phyloP scores from a whole-genome alignment of 1,140 invertebrate species.

The Papilio dardanus region DNA sequence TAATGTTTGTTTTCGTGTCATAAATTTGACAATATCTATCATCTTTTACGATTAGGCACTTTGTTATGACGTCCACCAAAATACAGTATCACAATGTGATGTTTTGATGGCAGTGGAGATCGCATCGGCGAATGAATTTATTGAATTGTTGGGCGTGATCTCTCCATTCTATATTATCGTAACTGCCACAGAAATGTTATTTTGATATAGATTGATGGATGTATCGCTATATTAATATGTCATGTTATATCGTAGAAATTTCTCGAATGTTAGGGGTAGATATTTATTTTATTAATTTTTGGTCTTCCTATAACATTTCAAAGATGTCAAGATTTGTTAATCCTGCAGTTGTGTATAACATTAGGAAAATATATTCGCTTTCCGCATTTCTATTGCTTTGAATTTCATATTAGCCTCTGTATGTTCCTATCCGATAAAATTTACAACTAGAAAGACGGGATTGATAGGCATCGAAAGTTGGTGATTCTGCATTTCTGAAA shows the following conservation, averaged over 20 bases:
- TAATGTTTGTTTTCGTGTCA: slow-evolving; percentile 33
- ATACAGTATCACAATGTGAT: slow-evolving; percentile 32
- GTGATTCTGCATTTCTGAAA: background rate
- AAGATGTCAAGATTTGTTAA: background rate
- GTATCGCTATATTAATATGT: slow-evolving; percentile 18
- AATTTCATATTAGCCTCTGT: slow-evolving; percentile 1
- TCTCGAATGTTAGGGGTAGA: background rate
- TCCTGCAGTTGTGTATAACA: background rate
- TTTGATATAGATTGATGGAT: slow-evolving; percentile 37
- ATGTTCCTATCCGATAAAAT: background rate
- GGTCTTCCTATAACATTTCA: background rate
- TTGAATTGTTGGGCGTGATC: slow-evolving; percentile 53
- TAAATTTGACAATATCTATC: slow-evolving; percentile 35
- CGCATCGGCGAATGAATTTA: slow-evolving; percentile 59
- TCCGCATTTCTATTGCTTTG: background rate
- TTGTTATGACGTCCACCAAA: slow-evolving; percentile 35
- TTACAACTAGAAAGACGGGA: background rate
- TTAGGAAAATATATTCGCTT: background rate
- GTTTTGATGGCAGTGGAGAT: slow-evolving; percentile 67
- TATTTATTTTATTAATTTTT: background rate
- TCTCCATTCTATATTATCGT: slow-evolving; percentile 47
- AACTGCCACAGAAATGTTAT: slow-evolving; percentile 32
- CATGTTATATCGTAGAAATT: background rate
- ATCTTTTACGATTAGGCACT: slow-evolving; percentile 38
- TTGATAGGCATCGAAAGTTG: background rate